phyloP scores from a whole-genome alignment of 2,113 vertebrate species.

The Microcebus ravelobensis region DNA sequence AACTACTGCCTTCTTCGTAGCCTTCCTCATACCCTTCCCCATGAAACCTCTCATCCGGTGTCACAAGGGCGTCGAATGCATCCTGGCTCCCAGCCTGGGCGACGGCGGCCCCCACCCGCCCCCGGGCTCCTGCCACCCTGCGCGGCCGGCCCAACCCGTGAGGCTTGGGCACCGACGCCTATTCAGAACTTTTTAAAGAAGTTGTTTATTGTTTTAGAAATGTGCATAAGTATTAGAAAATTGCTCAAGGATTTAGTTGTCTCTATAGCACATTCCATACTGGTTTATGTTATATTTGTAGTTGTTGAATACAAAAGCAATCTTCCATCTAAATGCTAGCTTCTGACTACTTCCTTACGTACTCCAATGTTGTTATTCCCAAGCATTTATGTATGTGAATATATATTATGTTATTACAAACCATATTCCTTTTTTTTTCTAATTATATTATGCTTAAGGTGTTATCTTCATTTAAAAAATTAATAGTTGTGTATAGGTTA shows the following conservation, averaged over 20 bases:
- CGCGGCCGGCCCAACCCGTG: too few species aligned
- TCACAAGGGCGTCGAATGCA: fast-evolving
- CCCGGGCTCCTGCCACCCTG: too few species aligned
- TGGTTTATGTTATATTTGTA: neutral
- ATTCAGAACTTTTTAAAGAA: neutral
- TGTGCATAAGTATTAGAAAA: neutral
- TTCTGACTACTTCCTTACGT: neutral
- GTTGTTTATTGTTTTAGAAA: neutral
- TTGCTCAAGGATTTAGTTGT: neutral
- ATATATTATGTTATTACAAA: neutral
- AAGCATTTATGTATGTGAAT: neutral
- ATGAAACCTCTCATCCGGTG: constrained; percentile 88
- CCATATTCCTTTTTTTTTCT: neutral
- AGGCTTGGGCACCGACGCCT: too few species aligned
- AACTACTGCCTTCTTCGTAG: constrained; percentile 85
- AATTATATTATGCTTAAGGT: neutral
- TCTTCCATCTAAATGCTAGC: neutral
- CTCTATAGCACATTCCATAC: neutral
- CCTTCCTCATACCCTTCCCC: constrained; percentile 91
- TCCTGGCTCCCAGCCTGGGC: too few species aligned
- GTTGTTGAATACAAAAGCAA: neutral
- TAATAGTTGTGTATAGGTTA: neutral
- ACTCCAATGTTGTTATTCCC: neutral
- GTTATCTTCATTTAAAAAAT: constrained; percentile 3
- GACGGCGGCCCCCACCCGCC: too few species aligned